Conservation (phyloP, 2,797 vertebrate species). For the Xyrichtys novacula region DNA sequence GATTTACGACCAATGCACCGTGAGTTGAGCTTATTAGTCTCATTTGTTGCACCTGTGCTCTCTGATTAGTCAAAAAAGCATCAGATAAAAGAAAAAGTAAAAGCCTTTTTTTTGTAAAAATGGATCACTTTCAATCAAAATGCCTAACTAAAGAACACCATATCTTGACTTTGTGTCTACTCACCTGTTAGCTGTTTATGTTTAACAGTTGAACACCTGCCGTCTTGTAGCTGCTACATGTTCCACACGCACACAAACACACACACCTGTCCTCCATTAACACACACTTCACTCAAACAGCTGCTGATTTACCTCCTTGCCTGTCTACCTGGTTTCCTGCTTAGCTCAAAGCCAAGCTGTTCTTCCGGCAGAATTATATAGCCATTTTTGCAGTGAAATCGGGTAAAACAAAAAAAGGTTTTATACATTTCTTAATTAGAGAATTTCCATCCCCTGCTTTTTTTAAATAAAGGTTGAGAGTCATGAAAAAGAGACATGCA, state of each 20-base stretch:
- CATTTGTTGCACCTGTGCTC: slow-evolving; percentile 2
- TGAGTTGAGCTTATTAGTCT: neutral
- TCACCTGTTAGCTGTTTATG: slow-evolving; percentile 45
- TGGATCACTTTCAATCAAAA: neutral
- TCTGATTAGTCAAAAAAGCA: neutral
- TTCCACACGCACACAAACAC: no score
- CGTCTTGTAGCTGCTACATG: neutral
- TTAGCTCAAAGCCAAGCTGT: neutral
- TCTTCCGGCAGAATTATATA: neutral
- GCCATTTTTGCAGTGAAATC: neutral
- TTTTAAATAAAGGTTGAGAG: no score
- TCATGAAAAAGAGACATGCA: no score
- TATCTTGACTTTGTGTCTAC: neutral
- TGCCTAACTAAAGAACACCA: neutral
- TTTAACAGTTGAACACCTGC: slow-evolving; percentile 32
- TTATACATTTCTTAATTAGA: no score
- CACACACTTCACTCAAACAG: slow-evolving; percentile 30
- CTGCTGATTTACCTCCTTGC: slow-evolving; percentile 29
- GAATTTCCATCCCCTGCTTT: neutral
- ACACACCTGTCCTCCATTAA: slow-evolving; percentile 49
- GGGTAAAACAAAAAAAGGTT: neutral
- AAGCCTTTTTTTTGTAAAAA: neutral
- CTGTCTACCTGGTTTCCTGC: slow-evolving; percentile 34
- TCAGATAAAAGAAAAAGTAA: neutral
- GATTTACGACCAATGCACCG: neutral